These are phyloP conservation scores for Holocentrus rufus DNA, from an alignment of 2,797 vertebrate species.

Conservation along the genomic window DNA sequence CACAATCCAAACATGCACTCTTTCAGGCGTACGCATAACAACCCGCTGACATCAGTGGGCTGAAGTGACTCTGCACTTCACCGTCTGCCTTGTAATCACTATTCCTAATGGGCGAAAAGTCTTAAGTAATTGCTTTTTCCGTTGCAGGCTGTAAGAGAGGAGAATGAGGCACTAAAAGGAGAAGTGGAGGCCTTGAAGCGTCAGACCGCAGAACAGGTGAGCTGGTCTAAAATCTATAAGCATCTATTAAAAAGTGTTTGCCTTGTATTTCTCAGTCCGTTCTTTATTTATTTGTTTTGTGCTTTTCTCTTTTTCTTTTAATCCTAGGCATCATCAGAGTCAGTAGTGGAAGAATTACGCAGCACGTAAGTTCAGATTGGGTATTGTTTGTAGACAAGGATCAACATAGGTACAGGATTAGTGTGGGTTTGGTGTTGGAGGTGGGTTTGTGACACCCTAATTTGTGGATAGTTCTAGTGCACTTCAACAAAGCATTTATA, in stretches of 20 bases:
- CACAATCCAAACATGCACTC: conserved; percentile 7
- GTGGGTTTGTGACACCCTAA: no score
- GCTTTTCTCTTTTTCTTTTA: conserved; percentile 26
- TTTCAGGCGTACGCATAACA: not conserved
- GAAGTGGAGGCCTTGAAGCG: conserved; percentile 86
- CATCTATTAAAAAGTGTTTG: not conserved
- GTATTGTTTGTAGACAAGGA: no score
- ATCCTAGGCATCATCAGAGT: conserved; percentile 86
- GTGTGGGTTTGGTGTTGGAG: no score
- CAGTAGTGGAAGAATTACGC: conserved; percentile 88
- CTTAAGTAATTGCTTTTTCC: conserved; percentile 37
- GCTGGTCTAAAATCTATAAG: not conserved
- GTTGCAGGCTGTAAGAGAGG: conserved; percentile 84
- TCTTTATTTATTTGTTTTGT: conserved; percentile 17
- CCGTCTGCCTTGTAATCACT: conserved; percentile 43
- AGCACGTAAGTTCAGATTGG: conserved; percentile 84
- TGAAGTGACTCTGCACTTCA: conserved; percentile 29
- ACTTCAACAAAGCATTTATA: no score
- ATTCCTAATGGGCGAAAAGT: conserved; percentile 8
- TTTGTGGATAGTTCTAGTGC: no score
- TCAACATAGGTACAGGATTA: no score
- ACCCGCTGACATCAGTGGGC: conserved; percentile 20
- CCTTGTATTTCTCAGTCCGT: not conserved
- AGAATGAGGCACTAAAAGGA: conserved; percentile 84
- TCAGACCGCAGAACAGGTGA: conserved; percentile 86